Evolutionary conservation across 2,113 vertebrate species (phyloP).

Genomic region (Peromyscus polionotus): DNA sequence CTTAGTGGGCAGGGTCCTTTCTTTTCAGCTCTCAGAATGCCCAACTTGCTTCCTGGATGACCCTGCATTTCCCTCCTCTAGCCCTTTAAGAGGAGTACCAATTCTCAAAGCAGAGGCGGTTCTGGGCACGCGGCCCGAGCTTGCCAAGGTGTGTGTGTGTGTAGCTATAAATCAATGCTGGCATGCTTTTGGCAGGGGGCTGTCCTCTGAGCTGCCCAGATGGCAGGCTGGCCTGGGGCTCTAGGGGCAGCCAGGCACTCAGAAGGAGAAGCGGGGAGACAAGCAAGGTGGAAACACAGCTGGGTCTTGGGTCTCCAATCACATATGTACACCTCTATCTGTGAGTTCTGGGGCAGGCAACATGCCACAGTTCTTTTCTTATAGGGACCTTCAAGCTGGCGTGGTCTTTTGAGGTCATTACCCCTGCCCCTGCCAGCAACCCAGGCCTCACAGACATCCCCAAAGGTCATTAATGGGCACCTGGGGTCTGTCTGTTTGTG

Average conservation of each 20-base stretch:
- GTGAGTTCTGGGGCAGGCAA: neutral
- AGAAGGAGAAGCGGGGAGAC: neutral
- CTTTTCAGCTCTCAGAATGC: neutral
- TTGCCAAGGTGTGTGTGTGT: slow-evolving; percentile 69
- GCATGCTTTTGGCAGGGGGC: slow-evolving; percentile 78
- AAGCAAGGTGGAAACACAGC: slow-evolving; percentile 63
- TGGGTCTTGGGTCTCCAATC: neutral
- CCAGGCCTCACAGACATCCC: neutral
- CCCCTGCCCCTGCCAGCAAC: neutral
- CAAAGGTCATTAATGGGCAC: neutral
- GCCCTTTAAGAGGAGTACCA: slow-evolving; percentile 76
- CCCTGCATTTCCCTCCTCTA: neutral
- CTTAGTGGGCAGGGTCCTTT: neutral
- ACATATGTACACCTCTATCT: slow-evolving; percentile 66
- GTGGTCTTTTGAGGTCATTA: neutral
- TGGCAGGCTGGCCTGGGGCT: slow-evolving; percentile 77
- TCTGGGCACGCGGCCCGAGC: slow-evolving; percentile 70
- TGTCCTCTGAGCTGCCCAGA: slow-evolving; percentile 82
- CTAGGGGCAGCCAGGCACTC: slow-evolving; percentile 71
- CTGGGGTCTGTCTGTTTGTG: neutral
- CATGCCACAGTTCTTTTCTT: slow-evolving; percentile 44
- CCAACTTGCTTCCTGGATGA: neutral
- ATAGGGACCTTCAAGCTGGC: slow-evolving; percentile 17
- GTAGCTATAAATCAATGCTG: slow-evolving; percentile 80
- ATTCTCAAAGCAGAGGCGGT: slow-evolving; percentile 62